Conservation (phyloP, 2,888 invertebrate species). For the Drosophila ustulata region DNA sequence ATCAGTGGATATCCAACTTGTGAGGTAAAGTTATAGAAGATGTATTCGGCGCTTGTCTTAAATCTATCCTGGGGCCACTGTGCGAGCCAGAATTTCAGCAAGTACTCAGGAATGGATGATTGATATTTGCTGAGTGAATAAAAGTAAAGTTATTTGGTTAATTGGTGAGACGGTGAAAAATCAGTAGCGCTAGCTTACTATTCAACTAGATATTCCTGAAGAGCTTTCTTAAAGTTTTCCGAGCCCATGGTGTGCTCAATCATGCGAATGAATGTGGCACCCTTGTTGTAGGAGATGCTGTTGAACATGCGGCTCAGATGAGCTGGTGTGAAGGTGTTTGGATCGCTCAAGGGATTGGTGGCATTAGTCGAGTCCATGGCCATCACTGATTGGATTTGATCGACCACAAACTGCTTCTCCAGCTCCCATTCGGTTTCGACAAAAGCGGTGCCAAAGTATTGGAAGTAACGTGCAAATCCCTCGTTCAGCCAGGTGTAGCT, state of each 20-base stretch:
- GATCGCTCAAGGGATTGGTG: constrained; percentile 87
- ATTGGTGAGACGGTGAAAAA: not conserved
- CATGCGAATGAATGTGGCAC: constrained; percentile 89
- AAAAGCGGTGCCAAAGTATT: constrained; percentile 87
- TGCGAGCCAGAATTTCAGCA: constrained; percentile 86
- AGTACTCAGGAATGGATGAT: constrained; percentile 85
- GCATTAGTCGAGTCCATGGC: constrained; percentile 87
- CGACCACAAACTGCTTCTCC: constrained; percentile 89
- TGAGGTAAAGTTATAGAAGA: constrained; percentile 87
- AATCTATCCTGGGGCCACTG: constrained; percentile 72
- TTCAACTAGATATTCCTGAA: constrained; percentile 86
- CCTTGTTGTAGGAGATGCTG: constrained; percentile 89
- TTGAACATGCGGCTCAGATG: constrained; percentile 88
- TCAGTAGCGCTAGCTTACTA: constrained; percentile 61
- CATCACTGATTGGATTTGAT: constrained; percentile 89
- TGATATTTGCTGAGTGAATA: constrained; percentile 52
- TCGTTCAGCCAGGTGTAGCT: constrained; percentile 88
- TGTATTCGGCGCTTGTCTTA: constrained; percentile 68
- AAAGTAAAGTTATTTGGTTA: not conserved
- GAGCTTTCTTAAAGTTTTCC: constrained; percentile 86
- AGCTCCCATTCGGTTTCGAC: constrained; percentile 88
- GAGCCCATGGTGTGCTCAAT: constrained; percentile 88
- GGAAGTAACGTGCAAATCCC: constrained; percentile 89
- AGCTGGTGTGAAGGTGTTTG: constrained; percentile 86
- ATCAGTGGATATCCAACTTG: constrained; percentile 89